Percentiles rank a stretch among this genome's conserved stretches.
Evolutionary conservation across 53 echinoderm and acorn worm genomes (phyloP).

Genomic region (Echinarachnius parma): DNA sequence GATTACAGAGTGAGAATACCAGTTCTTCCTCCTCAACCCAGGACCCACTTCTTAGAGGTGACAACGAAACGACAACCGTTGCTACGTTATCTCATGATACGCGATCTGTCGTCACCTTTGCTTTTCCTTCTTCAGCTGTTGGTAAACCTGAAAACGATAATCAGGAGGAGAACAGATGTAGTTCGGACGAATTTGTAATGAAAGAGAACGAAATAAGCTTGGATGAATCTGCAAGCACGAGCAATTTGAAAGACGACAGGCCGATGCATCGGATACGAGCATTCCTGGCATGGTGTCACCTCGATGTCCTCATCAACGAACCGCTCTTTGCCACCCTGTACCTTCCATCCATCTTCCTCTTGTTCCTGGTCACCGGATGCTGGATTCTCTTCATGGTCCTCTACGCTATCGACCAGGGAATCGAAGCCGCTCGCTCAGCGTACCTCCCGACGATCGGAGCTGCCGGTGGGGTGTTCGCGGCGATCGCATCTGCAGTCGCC

Average conservation of each 20-base stretch:
- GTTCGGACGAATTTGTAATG: no score
- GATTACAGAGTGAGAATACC: no score
- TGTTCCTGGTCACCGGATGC: slow-evolving; percentile 18
- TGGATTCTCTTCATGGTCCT: slow-evolving; percentile 20
- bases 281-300: background rate
- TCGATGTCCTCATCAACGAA: slow-evolving; percentile 32
- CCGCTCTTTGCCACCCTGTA: slow-evolving; percentile 3
- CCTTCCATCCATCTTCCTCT: slow-evolving; percentile 7
- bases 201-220: no score
- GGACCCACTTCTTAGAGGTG: no score
- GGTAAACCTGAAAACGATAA: background rate
- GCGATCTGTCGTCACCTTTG: background rate
- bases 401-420: slow-evolving; percentile 12
- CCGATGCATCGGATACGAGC: no score
- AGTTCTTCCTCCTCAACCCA: no score
- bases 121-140: no score
- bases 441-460: slow-evolving; percentile 26
- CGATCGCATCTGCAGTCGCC: background rate
- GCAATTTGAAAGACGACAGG: no score
- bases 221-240: no score
- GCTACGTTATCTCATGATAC: no score
- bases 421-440: slow-evolving; percentile 18
- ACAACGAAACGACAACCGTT: no score
- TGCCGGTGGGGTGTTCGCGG: slow-evolving; percentile 1
- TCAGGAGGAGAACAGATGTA: background rate